Conservation (phyloP, 92 coral and sea anemone genomes). For the Phenganax stokvisi region DNA sequence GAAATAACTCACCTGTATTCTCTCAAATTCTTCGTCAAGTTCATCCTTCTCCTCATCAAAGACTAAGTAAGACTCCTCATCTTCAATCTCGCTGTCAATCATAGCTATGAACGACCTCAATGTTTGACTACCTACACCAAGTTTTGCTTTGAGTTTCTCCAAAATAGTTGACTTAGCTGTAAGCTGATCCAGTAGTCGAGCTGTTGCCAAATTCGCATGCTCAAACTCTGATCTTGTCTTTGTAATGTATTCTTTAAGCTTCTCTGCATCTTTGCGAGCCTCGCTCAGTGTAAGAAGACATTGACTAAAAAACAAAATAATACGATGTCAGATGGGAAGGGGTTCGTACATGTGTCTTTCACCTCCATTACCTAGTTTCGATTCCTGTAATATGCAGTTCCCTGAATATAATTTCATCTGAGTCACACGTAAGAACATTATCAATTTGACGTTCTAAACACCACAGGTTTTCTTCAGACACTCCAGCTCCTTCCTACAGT, state of each 20-base stretch:
- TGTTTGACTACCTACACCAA: constrained; percentile 89
- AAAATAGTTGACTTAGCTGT: constrained; percentile 79
- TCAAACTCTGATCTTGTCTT: constrained; percentile 71
- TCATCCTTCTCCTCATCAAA: constrained; percentile 86
- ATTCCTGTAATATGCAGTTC: no score
- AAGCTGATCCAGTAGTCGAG: constrained; percentile 65
- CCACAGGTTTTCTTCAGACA: no score
- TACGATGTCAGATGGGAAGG: neutral
- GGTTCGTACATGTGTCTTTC: no score
- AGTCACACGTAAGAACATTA: no score
- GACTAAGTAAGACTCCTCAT: constrained; percentile 71
- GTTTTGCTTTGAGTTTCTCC: constrained; percentile 91
- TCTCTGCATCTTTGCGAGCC: constrained; percentile 83
- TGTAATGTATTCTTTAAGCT: constrained; percentile 73
- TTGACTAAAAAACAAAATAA: constrained; percentile 46
- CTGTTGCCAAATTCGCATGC: constrained; percentile 72
- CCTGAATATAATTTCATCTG: no score
- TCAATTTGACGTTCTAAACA: no score
- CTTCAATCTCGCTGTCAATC: constrained; percentile 91
- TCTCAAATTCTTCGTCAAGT: constrained; percentile 91
- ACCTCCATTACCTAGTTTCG: no score
- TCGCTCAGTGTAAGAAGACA: constrained; percentile 78
- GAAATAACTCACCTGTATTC: constrained; percentile 45
- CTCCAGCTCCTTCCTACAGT: no score
- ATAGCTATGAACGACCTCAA: constrained; percentile 83